Conservation (phyloP, 1,140 invertebrate genomes). For the Drosophila melanica region DNA sequence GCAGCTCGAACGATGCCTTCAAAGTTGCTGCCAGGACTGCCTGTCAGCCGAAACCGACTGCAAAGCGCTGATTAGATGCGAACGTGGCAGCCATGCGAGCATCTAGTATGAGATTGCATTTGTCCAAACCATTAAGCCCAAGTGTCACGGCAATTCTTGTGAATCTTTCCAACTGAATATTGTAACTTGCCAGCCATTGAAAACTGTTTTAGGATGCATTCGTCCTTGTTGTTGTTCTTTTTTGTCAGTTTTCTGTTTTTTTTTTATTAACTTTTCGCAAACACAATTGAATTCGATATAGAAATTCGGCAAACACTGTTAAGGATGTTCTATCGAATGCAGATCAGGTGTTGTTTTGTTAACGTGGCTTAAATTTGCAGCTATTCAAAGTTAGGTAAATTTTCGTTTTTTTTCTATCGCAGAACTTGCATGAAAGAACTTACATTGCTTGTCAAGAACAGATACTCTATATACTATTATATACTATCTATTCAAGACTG, state of each 20-base stretch:
- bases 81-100: slow-evolving; percentile 21
- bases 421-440: too few relatives aligned
- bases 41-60: slow-evolving; percentile 18
- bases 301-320: too few relatives aligned
- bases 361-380: not conserved
- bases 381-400: not conserved
- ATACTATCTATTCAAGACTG: too few relatives aligned
- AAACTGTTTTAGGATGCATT: not conserved
- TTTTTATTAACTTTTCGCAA: too few relatives aligned
- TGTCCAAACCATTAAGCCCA: slow-evolving; percentile 31
- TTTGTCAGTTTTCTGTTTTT: too few relatives aligned
- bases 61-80: slow-evolving; percentile 47
- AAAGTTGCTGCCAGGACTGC: slow-evolving; percentile 3
- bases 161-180: slow-evolving; percentile 19
- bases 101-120: slow-evolving; percentile 27
- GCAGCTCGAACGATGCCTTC: not conserved
- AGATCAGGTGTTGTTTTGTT: too few relatives aligned
- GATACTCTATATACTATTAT: too few relatives aligned
- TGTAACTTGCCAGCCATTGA: slow-evolving; percentile 3
- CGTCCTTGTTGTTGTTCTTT: too few relatives aligned
- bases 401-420: too few relatives aligned
- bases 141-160: slow-evolving; percentile 5
- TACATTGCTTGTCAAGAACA: too few relatives aligned
- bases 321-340: too few relatives aligned
- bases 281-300: too few relatives aligned